Conservation (phyloP, 1,140 invertebrate genomes). For the Sitobion miscanthi region DNA sequence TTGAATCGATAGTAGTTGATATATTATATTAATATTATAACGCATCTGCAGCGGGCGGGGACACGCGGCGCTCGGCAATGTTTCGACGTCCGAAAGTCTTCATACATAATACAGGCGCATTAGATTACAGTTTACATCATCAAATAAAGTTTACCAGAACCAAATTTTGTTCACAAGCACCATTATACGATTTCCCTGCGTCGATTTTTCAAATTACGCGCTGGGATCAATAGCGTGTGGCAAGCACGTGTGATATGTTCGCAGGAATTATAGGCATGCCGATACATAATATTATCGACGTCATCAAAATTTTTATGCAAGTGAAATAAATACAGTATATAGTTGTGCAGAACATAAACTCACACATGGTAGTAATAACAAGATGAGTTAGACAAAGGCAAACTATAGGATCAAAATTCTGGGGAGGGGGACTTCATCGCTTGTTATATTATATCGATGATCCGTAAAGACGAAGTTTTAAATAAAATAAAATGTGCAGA, state of each 20-base stretch:
- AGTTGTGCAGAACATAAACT: background rate
- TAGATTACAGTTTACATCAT: background rate
- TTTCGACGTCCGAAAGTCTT: background rate
- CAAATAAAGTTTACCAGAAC: background rate
- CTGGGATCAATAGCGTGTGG: background rate
- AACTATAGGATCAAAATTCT: background rate
- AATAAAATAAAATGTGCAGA: background rate
- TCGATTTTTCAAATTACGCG: background rate
- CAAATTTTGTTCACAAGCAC: background rate
- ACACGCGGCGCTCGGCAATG: background rate
- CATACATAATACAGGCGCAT: background rate
- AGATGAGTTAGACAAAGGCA: background rate
- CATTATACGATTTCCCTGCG: background rate
- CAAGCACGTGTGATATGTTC: background rate
- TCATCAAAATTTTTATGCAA: background rate
- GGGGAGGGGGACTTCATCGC: background rate
- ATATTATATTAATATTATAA: background rate
- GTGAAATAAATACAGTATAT: slow-evolving; percentile 1
- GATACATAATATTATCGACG: slow-evolving; percentile 9
- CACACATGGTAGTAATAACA: background rate
- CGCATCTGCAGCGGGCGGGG: background rate
- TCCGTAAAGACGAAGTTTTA: background rate
- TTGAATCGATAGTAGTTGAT: background rate
- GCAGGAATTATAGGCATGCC: background rate
- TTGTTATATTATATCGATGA: background rate